These are phyloP conservation scores for Neogobius melanostomus DNA, from an alignment of 2,113 vertebrate genomes.

Conservation along the genomic window DNA sequence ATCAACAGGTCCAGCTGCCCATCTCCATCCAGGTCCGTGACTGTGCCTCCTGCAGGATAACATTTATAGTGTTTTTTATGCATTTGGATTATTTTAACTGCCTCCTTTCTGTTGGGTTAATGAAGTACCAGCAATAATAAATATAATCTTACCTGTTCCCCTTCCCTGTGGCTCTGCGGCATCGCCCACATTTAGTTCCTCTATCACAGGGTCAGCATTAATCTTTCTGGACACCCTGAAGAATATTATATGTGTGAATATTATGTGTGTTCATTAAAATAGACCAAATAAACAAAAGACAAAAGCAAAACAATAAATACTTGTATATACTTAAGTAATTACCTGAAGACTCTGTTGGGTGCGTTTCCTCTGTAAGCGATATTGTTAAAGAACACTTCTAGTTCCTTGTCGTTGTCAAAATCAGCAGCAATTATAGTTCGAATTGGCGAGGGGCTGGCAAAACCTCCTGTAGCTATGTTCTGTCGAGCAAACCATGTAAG, in stretches of 20 bases:
- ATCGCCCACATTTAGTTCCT: constrained; percentile 87
- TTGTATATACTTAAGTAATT: not conserved
- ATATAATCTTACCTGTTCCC: constrained; percentile 83
- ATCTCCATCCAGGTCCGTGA: constrained; percentile 90
- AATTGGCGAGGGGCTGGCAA: constrained; percentile 85
- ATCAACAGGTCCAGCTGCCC: constrained; percentile 91
- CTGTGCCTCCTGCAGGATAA: constrained; percentile 80
- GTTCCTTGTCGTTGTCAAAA: constrained; percentile 91
- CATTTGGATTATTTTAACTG: too few relatives aligned
- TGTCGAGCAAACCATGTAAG: constrained; percentile 52
- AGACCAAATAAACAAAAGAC: not conserved
- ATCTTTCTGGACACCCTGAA: constrained; percentile 82
- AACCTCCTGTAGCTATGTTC: constrained; percentile 85
- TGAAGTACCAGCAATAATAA: not conserved
- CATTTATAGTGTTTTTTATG: constrained; percentile 1
- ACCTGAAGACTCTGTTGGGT: constrained; percentile 91
- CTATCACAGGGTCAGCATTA: constrained; percentile 81
- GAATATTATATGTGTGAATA: not conserved
- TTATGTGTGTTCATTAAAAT: not conserved
- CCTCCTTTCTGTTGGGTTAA: too few relatives aligned
- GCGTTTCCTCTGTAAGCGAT: constrained; percentile 86
- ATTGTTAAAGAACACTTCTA: constrained; percentile 95
- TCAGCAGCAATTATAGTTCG: constrained; percentile 89
- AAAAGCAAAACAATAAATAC: too few relatives aligned
- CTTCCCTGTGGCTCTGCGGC: constrained; percentile 87